Conservation (phyloP, 2,797 vertebrate species). For the Hephaestus fuliginosus region DNA sequence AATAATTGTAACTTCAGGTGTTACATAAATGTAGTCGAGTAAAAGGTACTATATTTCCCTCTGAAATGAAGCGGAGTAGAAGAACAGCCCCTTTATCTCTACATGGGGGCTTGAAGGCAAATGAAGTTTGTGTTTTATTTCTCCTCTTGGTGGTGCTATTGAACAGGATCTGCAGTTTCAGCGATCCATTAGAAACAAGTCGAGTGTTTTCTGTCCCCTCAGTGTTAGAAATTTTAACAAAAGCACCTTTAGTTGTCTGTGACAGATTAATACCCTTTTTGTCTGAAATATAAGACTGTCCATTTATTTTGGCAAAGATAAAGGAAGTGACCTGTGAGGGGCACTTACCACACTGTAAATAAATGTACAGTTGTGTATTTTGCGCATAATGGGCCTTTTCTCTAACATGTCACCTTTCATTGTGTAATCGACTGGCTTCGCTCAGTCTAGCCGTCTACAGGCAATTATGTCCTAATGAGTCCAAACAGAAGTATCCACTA, state of each 20-base stretch:
- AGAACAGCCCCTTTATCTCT: background rate
- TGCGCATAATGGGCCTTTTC: slow-evolving; percentile 46
- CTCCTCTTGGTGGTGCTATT: slow-evolving; percentile 67
- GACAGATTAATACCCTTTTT: slow-evolving; percentile 22
- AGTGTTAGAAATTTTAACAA: background rate
- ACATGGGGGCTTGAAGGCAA: too few species aligned
- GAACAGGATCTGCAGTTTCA: background rate
- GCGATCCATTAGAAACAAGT: background rate
- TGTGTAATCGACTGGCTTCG: slow-evolving; percentile 10
- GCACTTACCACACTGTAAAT: background rate
- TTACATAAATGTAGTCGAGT: background rate
- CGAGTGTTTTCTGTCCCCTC: background rate
- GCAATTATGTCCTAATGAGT: slow-evolving; percentile 33
- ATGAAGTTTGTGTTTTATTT: background rate
- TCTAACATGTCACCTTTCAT: slow-evolving; percentile 22
- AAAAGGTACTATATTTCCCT: background rate
- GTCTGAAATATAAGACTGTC: slow-evolving; percentile 12
- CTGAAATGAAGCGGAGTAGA: background rate
- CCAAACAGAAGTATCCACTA: slow-evolving; percentile 36
- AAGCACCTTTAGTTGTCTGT: background rate
- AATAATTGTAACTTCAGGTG: background rate
- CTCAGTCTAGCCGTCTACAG: slow-evolving; percentile 21
- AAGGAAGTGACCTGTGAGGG: slow-evolving; percentile 19
- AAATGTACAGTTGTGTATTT: slow-evolving; percentile 9
- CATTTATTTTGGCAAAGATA: slow-evolving; percentile 21